Evolutionary conservation across 1,140 invertebrate species (phyloP).

Genomic region (Anthonomus grandis): DNA sequence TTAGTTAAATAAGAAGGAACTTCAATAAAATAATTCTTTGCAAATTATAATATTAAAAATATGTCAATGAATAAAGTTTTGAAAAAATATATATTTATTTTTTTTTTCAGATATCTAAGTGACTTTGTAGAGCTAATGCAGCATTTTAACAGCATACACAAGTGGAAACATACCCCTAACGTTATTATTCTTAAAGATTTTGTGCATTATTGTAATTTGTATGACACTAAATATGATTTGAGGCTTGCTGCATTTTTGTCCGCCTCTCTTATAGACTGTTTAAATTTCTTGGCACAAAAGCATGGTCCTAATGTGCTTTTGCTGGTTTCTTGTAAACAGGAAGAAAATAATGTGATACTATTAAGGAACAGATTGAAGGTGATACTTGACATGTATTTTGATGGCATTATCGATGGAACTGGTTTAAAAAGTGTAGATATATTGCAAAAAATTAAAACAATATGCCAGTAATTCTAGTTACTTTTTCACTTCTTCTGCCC

Average conservation of each 20-base stretch:
- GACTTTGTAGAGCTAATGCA: slow-evolving; percentile 30
- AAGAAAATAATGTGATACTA: background rate
- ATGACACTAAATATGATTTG: slow-evolving; percentile 17
- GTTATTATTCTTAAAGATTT: slow-evolving; percentile 33
- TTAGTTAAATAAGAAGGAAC: too few species aligned
- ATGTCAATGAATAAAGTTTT: background rate
- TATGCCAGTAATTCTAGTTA: too few species aligned
- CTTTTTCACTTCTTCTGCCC: background rate
- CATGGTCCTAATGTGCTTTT: background rate
- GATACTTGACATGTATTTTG: slow-evolving; percentile 36
- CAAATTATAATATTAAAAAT: too few species aligned
- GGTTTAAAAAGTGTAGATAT: too few species aligned
- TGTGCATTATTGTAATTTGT: slow-evolving; percentile 31
- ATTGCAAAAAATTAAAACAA: too few species aligned
- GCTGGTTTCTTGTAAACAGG: slow-evolving; percentile 9
- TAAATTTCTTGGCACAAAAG: slow-evolving; percentile 20
- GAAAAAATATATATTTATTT: slow-evolving; percentile 5
- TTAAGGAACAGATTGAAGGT: slow-evolving; percentile 23
- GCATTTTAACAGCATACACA: slow-evolving; percentile 36
- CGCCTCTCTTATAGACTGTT: slow-evolving; percentile 29
- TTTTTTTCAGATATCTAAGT: slow-evolving; percentile 36
- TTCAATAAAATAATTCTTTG: too few species aligned
- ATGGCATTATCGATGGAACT: too few species aligned
- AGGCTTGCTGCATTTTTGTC: slow-evolving; percentile 23
- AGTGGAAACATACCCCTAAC: slow-evolving; percentile 34